A percentile compares a stretch with the other conserved stretches of the same genome.
Evolutionary conservation across 37 sponge, comb jelly and placozoan genomes (phyloP).

Genomic region (Ianthella basta): DNA sequence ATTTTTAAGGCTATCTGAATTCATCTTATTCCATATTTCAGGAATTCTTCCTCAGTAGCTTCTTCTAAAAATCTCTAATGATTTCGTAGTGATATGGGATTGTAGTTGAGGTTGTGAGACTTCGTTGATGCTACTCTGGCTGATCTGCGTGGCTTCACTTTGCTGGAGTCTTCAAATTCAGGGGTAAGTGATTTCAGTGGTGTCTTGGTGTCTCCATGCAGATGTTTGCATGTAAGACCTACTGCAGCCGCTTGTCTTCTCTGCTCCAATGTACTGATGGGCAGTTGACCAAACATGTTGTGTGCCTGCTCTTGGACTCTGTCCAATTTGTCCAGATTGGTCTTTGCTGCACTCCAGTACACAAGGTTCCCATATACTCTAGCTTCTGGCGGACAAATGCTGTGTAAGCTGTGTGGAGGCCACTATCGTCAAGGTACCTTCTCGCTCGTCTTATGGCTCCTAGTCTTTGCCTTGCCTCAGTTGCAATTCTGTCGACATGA

Average conservation of each 20-base stretch:
- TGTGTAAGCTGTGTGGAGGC: conserved; percentile 17
- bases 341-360: conserved; percentile 5
- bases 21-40: conserved; percentile 1
- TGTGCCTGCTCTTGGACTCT: conserved; percentile 30
- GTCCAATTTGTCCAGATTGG: background rate
- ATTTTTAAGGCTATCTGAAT: conserved; percentile 1
- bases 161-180: background rate
- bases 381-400: conserved; percentile 2
- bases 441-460: background rate
- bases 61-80: conserved; percentile 3
- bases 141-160: conserved; percentile 4
- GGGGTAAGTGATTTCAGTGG: conserved; percentile 19
- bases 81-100: background rate
- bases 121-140: background rate
- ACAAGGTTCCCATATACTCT: conserved; percentile 11
- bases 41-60: conserved; percentile 8
- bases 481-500: conserved; percentile 6
- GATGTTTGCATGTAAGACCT: conserved; percentile 2
- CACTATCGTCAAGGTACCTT: background rate
- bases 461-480: conserved; percentile 7
- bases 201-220: background rate
- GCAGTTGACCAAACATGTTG: background rate
- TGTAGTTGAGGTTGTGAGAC: conserved; percentile 12
- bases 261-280: conserved; percentile 9
- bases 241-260: conserved; percentile 21